phyloP scores from a whole-genome alignment of 1,140 invertebrate genomes.

The Colletes gigas region DNA sequence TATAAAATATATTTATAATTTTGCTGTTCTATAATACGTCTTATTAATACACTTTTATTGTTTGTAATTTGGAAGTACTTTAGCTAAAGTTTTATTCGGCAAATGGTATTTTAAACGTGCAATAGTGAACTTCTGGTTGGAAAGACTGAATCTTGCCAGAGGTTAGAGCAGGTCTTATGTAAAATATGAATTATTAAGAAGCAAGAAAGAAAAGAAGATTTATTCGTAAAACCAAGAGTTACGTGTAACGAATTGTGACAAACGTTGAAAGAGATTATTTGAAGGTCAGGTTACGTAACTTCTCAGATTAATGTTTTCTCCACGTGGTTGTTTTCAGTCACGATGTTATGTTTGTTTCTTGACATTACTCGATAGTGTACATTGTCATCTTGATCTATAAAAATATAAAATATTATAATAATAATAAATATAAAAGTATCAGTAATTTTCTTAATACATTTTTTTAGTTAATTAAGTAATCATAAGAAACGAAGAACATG shows the following conservation, averaged over 20 bases:
- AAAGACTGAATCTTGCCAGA: not conserved
- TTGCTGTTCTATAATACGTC: no score
- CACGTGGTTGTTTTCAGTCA: not conserved
- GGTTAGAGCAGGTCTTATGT: not conserved
- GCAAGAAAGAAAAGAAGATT: not conserved
- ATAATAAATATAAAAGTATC: no score
- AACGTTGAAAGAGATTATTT: conserved; percentile 3
- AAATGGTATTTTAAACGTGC: not conserved
- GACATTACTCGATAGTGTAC: not conserved
- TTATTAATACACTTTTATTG: not conserved
- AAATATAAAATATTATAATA: no score
- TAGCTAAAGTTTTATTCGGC: not conserved
- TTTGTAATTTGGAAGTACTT: not conserved
- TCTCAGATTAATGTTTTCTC: not conserved
- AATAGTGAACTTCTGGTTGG: not conserved
- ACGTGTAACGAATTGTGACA: not conserved
- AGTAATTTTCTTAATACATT: no score
- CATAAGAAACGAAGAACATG: no score
- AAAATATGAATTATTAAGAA: no score
- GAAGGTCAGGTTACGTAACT: conserved; percentile 23
- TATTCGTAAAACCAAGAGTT: not conserved
- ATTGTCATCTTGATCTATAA: no score
- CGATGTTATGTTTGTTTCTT: not conserved
- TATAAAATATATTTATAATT: not conserved
- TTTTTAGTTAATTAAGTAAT: not conserved